Percentiles rank a stretch among this genome's conserved stretches.
Evolutionary conservation across 2,888 invertebrate species (phyloP).

Genomic region (Psylliodes chrysocephalus): DNA sequence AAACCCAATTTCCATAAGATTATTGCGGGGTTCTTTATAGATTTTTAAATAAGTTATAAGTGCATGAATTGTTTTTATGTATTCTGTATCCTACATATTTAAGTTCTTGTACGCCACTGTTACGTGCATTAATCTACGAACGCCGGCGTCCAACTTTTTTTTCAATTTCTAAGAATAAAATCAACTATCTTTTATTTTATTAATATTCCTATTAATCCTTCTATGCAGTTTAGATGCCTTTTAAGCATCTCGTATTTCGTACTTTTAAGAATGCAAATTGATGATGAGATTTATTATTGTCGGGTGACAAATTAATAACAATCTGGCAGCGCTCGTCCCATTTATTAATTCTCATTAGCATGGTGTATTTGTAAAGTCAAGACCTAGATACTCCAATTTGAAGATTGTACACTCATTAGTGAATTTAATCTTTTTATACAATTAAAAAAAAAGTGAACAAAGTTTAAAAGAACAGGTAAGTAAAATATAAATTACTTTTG

Average conservation of each 20-base stretch:
- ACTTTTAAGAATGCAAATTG: constrained; percentile 27
- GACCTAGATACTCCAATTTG: neutral
- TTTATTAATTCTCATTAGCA: neutral
- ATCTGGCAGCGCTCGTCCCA: neutral
- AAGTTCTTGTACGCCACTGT: no score
- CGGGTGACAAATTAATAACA: constrained; percentile 19
- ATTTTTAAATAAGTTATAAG: no score
- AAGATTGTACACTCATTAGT: neutral
- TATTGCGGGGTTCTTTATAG: no score
- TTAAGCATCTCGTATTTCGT: constrained; percentile 6
- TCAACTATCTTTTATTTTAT: neutral
- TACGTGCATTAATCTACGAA: no score
- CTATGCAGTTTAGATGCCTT: neutral
- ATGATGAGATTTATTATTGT: constrained; percentile 22
- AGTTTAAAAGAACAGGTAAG: no score
- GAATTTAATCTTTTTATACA: no score
- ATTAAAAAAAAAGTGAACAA: no score
- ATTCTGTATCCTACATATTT: no score
- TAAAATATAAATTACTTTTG: no score
- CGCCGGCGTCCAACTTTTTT: no score
- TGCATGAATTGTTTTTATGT: no score
- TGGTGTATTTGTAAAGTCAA: neutral
- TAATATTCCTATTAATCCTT: neutral
- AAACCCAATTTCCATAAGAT: no score
- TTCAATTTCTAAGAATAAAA: neutral